These are phyloP conservation scores for Druon quercuslanigerum DNA, from an alignment of 1,140 invertebrate genomes.

Conservation along the genomic window DNA sequence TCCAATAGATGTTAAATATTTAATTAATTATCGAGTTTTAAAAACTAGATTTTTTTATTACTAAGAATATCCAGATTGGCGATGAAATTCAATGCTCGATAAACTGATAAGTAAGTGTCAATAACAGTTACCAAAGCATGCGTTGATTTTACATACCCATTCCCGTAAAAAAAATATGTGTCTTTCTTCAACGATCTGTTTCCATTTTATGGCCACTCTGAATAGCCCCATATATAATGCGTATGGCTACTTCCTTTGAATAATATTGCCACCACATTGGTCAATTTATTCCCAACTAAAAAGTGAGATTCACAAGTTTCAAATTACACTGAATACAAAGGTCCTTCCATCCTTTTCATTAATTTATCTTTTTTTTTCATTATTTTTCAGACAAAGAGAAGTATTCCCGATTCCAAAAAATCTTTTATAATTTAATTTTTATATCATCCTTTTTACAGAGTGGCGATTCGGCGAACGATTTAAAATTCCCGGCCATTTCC, in stretches of 20 bases:
- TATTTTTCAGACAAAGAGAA: background rate
- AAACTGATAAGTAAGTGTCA: background rate
- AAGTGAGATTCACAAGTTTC: constrained; percentile 11
- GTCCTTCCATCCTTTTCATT: background rate
- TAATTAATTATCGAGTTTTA: too few species aligned
- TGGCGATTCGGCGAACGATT: too few species aligned
- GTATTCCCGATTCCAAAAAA: background rate
- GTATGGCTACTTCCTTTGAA: constrained; percentile 18
- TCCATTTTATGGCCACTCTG: constrained; percentile 4
- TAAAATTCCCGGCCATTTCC: too few species aligned
- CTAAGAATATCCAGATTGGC: background rate
- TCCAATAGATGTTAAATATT: too few species aligned
- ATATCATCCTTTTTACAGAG: background rate
- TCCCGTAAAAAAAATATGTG: background rate
- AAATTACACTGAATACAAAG: constrained; percentile 14
- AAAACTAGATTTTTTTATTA: too few species aligned
- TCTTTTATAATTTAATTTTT: background rate
- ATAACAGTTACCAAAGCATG: background rate
- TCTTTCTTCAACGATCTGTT: constrained; percentile 23
- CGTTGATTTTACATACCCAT: background rate
- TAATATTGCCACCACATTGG: constrained; percentile 26
- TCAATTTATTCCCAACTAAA: constrained; percentile 9
- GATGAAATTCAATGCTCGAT: background rate
- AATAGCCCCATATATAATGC: constrained; percentile 11
- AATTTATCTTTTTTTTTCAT: background rate